Conservation (phyloP, 2,888 invertebrate species). For the Nowickia ferox region DNA sequence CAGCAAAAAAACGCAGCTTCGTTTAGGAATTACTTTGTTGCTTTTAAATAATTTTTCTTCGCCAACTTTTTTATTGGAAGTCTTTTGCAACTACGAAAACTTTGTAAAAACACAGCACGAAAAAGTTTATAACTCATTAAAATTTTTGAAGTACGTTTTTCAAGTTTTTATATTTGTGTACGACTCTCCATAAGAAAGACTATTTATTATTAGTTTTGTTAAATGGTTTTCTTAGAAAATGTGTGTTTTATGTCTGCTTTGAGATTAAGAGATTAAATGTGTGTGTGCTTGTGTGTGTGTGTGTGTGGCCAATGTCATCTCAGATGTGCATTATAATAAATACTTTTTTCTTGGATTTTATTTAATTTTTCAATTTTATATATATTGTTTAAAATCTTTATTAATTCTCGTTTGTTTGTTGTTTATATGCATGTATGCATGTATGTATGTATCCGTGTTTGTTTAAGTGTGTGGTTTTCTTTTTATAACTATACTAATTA, state of each 20-base stretch:
- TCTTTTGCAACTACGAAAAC: neutral
- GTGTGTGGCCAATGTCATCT: slow-evolving; percentile 33
- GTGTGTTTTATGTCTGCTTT: no score
- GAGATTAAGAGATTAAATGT: neutral
- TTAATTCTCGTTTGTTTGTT: slow-evolving; percentile 21
- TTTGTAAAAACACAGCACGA: neutral
- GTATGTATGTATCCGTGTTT: slow-evolving; percentile 9
- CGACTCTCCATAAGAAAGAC: neutral
- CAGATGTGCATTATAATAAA: slow-evolving; percentile 24
- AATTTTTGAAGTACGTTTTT: neutral
- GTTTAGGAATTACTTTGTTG: no score
- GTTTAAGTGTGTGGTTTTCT: slow-evolving; percentile 3
- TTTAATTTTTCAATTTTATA: slow-evolving; percentile 17
- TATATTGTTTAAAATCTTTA: slow-evolving; percentile 59
- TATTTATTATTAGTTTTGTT: neutral
- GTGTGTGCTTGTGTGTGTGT: neutral
- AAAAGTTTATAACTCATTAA: slow-evolving; percentile 38
- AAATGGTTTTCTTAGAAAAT: slow-evolving; percentile 4
- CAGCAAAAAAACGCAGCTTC: no score
- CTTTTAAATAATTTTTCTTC: no score
- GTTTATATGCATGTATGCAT: no score
- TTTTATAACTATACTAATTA: slow-evolving; percentile 55
- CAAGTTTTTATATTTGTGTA: neutral
- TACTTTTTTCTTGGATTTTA: slow-evolving; percentile 12
- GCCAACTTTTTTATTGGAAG: neutral